Percentiles rank a stretch among this genome's conserved stretches.
phyloP scores from a whole-genome alignment of 2,888 invertebrate genomes.

The Ptychoptera contaminata region DNA sequence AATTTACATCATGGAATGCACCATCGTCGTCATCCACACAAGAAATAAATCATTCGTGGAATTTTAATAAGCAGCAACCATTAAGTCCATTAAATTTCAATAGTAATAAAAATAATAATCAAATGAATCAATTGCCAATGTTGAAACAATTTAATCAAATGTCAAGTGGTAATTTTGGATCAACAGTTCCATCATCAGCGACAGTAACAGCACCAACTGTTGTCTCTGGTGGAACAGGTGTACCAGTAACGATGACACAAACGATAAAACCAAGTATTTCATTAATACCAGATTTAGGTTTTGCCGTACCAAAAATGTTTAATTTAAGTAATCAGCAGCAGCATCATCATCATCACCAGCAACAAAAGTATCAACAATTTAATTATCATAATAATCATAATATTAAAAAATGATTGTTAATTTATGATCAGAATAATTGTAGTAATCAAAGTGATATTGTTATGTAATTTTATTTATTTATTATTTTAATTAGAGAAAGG shows the following conservation, averaged over 20 bases:
- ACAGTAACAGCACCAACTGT: conserved; percentile 9
- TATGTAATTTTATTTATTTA: no score
- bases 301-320: conserved; percentile 31
- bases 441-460: no score
- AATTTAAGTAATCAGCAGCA: not conserved
- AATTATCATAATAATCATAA: conserved; percentile 17
- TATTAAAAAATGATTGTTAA: conserved; percentile 29
- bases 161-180: conserved; percentile 9
- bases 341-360: no score
- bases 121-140: not conserved
- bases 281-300: conserved; percentile 37
- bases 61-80: not conserved
- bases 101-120: conserved; percentile 1
- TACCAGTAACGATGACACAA: conserved; percentile 1
- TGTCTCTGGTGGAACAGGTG: not conserved
- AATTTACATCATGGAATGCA: conserved; percentile 11
- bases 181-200: conserved; percentile 11
- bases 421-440: conserved; percentile 15
- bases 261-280: conserved; percentile 32
- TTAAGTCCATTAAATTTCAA: not conserved
- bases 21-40: conserved; percentile 9
- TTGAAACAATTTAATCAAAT: not conserved
- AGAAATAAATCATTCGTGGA: conserved; percentile 21
- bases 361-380: no score
- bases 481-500: no score